A percentile compares a stretch with the other conserved stretches of the same genome.
Conservation (phyloP, 1,140 invertebrate species). For the Dermatophagoides farinae region DNA sequence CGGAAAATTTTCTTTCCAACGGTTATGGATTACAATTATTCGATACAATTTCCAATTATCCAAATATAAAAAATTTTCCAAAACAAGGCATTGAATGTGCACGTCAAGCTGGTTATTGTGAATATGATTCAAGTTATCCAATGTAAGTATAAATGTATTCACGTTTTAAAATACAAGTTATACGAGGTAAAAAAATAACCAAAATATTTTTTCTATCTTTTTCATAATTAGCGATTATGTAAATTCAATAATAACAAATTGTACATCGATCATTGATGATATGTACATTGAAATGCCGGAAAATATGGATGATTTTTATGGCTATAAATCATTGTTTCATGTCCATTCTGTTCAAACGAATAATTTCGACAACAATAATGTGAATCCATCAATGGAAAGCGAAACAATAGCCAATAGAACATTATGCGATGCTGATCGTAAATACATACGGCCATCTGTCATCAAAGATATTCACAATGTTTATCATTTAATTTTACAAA, state of each 20-base stretch:
- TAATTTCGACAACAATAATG: slow-evolving; percentile 14
- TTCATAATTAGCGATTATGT: slow-evolving; percentile 14
- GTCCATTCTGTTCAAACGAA: neutral
- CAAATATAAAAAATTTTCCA: neutral
- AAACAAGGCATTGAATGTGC: slow-evolving; percentile 2
- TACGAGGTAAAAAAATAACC: neutral
- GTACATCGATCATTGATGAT: slow-evolving; percentile 13
- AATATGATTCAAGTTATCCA: slow-evolving; percentile 5
- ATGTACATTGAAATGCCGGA: slow-evolving; percentile 22
- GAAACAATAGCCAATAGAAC: slow-evolving; percentile 10
- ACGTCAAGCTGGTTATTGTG: neutral
- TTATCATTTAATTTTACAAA: slow-evolving; percentile 20
- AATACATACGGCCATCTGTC: slow-evolving; percentile 18
- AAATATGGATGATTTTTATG: slow-evolving; percentile 18
- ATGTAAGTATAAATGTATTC: neutral
- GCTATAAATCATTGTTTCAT: slow-evolving; percentile 12
- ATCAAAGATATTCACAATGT: slow-evolving; percentile 18
- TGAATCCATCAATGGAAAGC: slow-evolving; percentile 16
- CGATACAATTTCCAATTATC: neutral
- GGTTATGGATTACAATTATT: neutral
- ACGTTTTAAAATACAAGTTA: neutral
- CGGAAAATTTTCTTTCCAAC: neutral
- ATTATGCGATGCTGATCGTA: slow-evolving; percentile 19
- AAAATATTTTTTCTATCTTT: neutral
- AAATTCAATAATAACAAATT: slow-evolving; percentile 15